These are phyloP conservation scores for Drosophila kuntzei DNA, from an alignment of 2,888 invertebrate genomes.

Conservation along the genomic window DNA sequence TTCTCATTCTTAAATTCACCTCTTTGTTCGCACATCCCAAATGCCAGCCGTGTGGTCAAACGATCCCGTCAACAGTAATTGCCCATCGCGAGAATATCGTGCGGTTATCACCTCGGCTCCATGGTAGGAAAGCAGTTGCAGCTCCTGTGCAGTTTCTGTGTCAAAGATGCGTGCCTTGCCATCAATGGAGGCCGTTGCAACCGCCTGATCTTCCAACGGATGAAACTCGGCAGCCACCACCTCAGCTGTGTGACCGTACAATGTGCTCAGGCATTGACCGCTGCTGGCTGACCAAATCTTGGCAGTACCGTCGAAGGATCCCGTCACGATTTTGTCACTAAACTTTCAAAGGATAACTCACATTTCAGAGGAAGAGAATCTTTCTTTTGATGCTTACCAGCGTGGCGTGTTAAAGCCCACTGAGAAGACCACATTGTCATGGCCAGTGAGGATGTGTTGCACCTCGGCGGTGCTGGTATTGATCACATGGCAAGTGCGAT, in stretches of 20 bases:
- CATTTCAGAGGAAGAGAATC: not conserved
- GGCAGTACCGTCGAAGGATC: conserved; percentile 93
- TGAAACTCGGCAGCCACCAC: conserved; percentile 90
- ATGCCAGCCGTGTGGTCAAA: conserved; percentile 91
- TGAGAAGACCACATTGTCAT: conserved; percentile 93
- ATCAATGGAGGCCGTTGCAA: conserved; percentile 92
- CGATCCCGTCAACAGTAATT: conserved; percentile 91
- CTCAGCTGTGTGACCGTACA: conserved; percentile 92
- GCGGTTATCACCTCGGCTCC: conserved; percentile 91
- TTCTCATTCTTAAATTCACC: conserved; percentile 84
- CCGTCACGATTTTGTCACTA: conserved; percentile 91
- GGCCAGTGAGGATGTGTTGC: conserved; percentile 89
- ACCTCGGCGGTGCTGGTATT: conserved; percentile 90
- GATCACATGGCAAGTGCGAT: conserved; percentile 93
- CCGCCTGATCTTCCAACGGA: conserved; percentile 86
- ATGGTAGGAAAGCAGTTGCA: conserved; percentile 89
- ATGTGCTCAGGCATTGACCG: conserved; percentile 89
- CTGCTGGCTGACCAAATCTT: conserved; percentile 90
- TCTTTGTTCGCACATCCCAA: conserved; percentile 90
- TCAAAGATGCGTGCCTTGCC: conserved; percentile 90
- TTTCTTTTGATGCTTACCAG: conserved; percentile 87
- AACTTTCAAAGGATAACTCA: not conserved
- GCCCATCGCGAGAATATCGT: conserved; percentile 90
- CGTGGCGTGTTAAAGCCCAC: conserved; percentile 91
- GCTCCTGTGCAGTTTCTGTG: conserved; percentile 88